These are phyloP conservation scores for Montipora sp. DNA, from an alignment of 64 coral and sea anemone species.

Conservation along the genomic window DNA sequence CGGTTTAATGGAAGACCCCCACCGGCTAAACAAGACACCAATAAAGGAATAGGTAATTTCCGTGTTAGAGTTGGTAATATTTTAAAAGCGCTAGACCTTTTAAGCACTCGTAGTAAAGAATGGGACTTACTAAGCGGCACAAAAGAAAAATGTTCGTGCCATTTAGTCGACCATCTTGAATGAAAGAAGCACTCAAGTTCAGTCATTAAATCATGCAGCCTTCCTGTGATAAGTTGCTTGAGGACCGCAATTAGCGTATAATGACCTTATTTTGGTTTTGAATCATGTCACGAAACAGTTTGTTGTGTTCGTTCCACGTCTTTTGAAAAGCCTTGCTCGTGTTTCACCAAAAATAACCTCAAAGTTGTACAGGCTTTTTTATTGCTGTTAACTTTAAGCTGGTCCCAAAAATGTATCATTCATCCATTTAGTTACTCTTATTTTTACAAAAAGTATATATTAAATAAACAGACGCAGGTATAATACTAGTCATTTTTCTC, in stretches of 20 bases:
- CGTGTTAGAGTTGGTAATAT: neutral
- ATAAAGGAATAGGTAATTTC: neutral
- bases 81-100: neutral
- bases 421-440: too few species aligned
- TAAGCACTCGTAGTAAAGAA: neutral
- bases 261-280: neutral
- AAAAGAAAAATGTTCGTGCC: neutral
- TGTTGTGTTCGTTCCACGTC: neutral
- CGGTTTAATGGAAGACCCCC: neutral
- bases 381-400: neutral
- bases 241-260: conserved; percentile 11
- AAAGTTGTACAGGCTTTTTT: neutral
- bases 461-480: too few species aligned
- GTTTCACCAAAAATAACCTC: neutral
- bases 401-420: neutral
- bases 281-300: conserved; percentile 15
- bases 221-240: neutral
- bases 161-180: conserved; percentile 3
- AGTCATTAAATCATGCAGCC: neutral
- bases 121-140: neutral
- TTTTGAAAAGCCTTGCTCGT: neutral
- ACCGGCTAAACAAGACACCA: neutral
- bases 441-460: too few species aligned
- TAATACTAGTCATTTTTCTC: too few species aligned
- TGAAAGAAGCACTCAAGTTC: neutral